phyloP scores from a whole-genome alignment of 2,888 invertebrate species.

The Andrena flavipes region DNA sequence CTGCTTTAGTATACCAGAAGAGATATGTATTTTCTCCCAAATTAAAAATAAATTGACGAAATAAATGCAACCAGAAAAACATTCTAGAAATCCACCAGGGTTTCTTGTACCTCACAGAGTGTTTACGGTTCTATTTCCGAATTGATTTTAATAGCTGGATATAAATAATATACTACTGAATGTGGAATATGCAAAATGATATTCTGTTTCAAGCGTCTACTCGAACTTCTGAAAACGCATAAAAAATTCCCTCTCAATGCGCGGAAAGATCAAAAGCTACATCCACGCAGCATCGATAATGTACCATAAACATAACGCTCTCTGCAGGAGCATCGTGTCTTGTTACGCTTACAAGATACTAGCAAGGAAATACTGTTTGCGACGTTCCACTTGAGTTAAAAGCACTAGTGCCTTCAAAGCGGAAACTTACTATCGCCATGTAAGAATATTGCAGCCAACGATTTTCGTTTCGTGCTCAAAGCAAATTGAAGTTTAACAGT shows the following conservation, averaged over 20 bases:
- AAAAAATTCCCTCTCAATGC: conserved; percentile 8
- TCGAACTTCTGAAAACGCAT: conserved; percentile 8
- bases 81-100: no score
- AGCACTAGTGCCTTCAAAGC: conserved; percentile 25
- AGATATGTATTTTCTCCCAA: no score
- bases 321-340: conserved; percentile 10
- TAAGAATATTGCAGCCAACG: conserved; percentile 5
- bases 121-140: not conserved
- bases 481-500: not conserved
- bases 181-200: not conserved
- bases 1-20: no score
- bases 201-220: not conserved
- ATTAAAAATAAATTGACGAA: no score
- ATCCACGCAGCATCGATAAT: conserved; percentile 14
- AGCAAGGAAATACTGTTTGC: conserved; percentile 30
- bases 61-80: no score
- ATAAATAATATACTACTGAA: not conserved
- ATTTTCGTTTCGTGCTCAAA: conserved; percentile 4
- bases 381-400: conserved; percentile 28
- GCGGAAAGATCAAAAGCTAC: conserved; percentile 3
- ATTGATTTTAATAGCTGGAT: not conserved
- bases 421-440: conserved; percentile 26
- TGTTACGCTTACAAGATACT: conserved; percentile 26
- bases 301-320: conserved; percentile 17
- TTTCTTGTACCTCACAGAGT: no score